Evolutionary conservation across 2,888 invertebrate genomes (phyloP).

Genomic region (Acrobasis suavella): DNA sequence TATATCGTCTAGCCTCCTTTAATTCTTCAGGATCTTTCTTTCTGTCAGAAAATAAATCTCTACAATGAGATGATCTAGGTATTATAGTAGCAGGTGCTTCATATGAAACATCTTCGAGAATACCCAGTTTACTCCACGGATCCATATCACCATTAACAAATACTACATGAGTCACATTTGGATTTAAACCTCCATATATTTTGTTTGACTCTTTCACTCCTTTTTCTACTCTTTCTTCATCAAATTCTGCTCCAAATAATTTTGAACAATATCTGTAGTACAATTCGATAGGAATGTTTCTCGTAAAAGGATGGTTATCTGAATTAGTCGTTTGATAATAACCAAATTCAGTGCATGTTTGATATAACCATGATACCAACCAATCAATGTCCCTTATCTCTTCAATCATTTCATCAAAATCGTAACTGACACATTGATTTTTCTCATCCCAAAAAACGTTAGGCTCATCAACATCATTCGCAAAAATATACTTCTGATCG

Average conservation of each 20-base stretch:
- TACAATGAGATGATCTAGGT: constrained; percentile 59
- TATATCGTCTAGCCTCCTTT: constrained; percentile 57
- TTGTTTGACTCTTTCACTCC: constrained; percentile 69
- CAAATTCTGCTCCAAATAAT: constrained; percentile 65
- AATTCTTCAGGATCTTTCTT: constrained; percentile 56
- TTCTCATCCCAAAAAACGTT: constrained; percentile 42
- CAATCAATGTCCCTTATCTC: constrained; percentile 43
- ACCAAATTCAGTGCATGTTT: constrained; percentile 90
- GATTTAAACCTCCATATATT: constrained; percentile 71
- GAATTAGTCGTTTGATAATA: constrained; percentile 86
- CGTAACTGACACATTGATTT: constrained; percentile 51
- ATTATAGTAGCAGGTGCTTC: constrained; percentile 64
- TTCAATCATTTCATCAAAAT: constrained; percentile 56
- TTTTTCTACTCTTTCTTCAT: constrained; percentile 55
- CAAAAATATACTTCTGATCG: constrained; percentile 20
- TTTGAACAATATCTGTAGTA: constrained; percentile 65
- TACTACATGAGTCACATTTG: constrained; percentile 79
- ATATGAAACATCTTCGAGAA: constrained; percentile 68
- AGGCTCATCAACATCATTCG: constrained; percentile 9
- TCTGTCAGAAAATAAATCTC: constrained; percentile 57
- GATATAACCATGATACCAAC: constrained; percentile 84
- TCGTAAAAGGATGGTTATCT: constrained; percentile 81
- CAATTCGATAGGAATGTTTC: constrained; percentile 64
- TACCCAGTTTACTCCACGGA: constrained; percentile 81
- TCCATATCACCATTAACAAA: constrained; percentile 83